Evolutionary conservation across 2,797 vertebrate genomes (phyloP), one percentile per base, ranked within the genome.

Genomic region (Sebastes minor): DNA sequence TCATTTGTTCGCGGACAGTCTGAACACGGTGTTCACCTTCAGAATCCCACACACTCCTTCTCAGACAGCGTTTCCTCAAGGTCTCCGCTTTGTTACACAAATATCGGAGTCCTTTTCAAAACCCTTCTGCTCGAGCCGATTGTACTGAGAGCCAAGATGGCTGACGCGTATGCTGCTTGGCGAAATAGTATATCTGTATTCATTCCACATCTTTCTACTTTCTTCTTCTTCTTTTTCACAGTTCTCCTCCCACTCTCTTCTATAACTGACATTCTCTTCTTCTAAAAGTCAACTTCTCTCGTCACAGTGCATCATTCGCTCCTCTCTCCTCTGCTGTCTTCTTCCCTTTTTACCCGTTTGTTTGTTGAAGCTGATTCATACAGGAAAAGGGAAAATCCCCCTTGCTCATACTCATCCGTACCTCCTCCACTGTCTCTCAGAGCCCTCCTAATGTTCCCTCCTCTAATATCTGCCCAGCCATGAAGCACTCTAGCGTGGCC

Each of bases 291-390:
- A 16, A 22, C 52, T 63, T 66, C 53, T 74, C 25, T 78, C 53
- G 23, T 70, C 52, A 46, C 38, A 6, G 18, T 49, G 20, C 52
- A 53, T 79, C 61, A 33, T 65, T 83, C 78, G 55, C 82, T 71
- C 56, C 61, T 23, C 73, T 78, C 35, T 52, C 74, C 73, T 67
- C 53, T 35, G 9, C 57, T 10, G 64, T 66, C 70, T 65, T 52
- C 38, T 62, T 49, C 66, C 53, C 70, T 16, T 57, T 62, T 16
- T n/a, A 69, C 11, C 12, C 57, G 32, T 52, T 80, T 88, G 76
- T 90, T 91, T 86, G 64, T 70, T 80, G n/a, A 75, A 82, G 73
- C 81, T 90, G 91, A 95, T 85, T 95, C 91, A 93, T 76, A 42
- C 83, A 82, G 80, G 62, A 88, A 81, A 70, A 84, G 20, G 85